A percentile compares a stretch with the other conserved stretches of the same genome.
These are phyloP conservation scores for Sphyrna mokarran DNA, from an alignment of 2,113 vertebrate species.

Conservation along the genomic window DNA sequence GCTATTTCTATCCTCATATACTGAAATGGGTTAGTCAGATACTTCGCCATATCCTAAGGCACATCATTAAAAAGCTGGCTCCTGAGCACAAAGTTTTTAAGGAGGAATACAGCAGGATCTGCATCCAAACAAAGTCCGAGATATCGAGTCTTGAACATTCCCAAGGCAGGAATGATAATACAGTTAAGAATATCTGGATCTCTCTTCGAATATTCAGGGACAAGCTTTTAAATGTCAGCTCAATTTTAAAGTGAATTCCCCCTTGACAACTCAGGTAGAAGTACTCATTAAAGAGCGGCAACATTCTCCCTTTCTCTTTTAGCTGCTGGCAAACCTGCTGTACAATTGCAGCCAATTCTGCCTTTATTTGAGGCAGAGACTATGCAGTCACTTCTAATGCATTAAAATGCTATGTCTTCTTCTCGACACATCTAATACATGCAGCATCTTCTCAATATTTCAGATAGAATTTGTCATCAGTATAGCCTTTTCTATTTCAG, in stretches of 20 bases:
- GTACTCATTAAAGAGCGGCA: neutral
- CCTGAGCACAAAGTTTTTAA: no score
- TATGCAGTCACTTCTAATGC: neutral
- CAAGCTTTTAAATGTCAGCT: neutral
- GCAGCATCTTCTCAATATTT: neutral
- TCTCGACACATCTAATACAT: neutral
- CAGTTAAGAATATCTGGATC: neutral
- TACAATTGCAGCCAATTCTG: neutral
- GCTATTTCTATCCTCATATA: no score
- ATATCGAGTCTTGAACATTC: no score
- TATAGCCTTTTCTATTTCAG: neutral
- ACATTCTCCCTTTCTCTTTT: neutral
- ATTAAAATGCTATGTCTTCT: neutral
- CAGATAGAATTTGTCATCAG: neutral
- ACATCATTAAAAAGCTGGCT: no score
- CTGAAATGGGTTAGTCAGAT: no score
- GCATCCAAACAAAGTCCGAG: no score
- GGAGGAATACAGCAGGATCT: no score
- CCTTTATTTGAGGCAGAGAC: neutral
- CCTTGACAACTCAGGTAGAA: neutral
- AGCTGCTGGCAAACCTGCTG: neutral
- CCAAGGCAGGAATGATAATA: neutral
- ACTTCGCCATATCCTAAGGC: no score
- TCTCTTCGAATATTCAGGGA: neutral
- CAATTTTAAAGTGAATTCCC: neutral